These are phyloP conservation scores for Ammodytes dubius DNA, from an alignment of 2,113 vertebrate genomes.

Conservation along the genomic window DNA sequence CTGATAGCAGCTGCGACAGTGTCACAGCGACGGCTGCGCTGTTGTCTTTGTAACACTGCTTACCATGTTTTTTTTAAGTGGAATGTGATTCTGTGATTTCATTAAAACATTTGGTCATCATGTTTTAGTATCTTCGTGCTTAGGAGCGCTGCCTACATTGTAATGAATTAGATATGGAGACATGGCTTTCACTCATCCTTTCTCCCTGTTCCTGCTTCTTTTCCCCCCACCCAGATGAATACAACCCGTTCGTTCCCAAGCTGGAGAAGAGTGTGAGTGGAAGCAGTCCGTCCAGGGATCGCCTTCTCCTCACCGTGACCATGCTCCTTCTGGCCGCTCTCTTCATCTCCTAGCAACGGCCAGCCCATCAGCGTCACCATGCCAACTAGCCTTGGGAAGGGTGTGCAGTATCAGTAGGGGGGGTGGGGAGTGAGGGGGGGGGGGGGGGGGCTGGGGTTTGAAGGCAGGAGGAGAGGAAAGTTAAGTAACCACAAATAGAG, in stretches of 20 bases:
- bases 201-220: constrained; percentile 9
- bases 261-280: constrained; percentile 98
- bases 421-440: constrained; percentile 39
- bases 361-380: constrained; percentile 73
- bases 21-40: constrained; percentile 3
- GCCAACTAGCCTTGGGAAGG: constrained; percentile 80
- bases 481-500: constrained; percentile 37
- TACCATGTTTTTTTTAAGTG: constrained; percentile 6
- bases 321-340: constrained; percentile 91
- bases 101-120: not conserved
- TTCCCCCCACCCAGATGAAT: constrained; percentile 85
- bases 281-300: constrained; percentile 94
- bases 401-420: constrained; percentile 49
- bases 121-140: not conserved
- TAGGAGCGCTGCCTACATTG: not conserved
- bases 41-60: constrained; percentile 31
- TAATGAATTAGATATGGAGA: not conserved
- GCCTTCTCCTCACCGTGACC: constrained; percentile 92
- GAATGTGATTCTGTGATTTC: constrained; percentile 19
- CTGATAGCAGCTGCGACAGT: constrained; percentile 60
- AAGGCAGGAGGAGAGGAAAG: constrained; percentile 25
- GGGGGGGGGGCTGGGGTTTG: constrained; percentile 12
- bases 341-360: constrained; percentile 91
- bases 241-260: constrained; percentile 92
- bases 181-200: not conserved